These are phyloP conservation scores for Chaenocephalus aceratus DNA, from an alignment of 2,113 vertebrate species.

Conservation along the genomic window DNA sequence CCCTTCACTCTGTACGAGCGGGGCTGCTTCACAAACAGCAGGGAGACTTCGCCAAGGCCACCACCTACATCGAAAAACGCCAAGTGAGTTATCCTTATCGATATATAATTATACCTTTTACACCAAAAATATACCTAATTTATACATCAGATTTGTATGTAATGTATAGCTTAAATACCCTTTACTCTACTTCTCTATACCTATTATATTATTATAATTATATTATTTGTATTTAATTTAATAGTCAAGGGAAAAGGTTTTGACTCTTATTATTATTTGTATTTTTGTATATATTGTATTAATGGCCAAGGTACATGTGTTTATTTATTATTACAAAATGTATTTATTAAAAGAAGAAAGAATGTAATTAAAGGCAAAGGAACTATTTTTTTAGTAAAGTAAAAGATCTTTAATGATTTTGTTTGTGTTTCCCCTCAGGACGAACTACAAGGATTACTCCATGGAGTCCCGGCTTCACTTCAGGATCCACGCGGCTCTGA, in stretches of 20 bases:
- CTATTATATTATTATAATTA: too few species aligned
- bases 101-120: neutral
- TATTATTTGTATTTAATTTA: neutral
- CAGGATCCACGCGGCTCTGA: conserved; percentile 95
- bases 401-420: neutral
- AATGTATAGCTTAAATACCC: too few species aligned
- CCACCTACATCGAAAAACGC: conserved; percentile 90
- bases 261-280: too few species aligned
- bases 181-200: too few species aligned
- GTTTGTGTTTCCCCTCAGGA: conserved; percentile 79
- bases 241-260: too few species aligned
- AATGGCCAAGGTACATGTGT: too few species aligned
- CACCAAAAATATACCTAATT: too few species aligned
- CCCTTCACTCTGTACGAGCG: conserved; percentile 93
- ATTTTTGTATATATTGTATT: neutral
- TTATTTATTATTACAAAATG: too few species aligned
- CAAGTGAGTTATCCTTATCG: conserved; percentile 86
- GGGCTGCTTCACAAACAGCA: conserved; percentile 92
- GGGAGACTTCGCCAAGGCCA: conserved; percentile 89
- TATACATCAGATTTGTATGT: too few species aligned
- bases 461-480: conserved; percentile 98
- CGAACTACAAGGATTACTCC: conserved; percentile 97
- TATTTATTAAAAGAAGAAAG: too few species aligned
- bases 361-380: too few species aligned
- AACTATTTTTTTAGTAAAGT: too few species aligned